phyloP scores from a whole-genome alignment of 2,888 invertebrate species.

The Cactoblastis cactorum region DNA sequence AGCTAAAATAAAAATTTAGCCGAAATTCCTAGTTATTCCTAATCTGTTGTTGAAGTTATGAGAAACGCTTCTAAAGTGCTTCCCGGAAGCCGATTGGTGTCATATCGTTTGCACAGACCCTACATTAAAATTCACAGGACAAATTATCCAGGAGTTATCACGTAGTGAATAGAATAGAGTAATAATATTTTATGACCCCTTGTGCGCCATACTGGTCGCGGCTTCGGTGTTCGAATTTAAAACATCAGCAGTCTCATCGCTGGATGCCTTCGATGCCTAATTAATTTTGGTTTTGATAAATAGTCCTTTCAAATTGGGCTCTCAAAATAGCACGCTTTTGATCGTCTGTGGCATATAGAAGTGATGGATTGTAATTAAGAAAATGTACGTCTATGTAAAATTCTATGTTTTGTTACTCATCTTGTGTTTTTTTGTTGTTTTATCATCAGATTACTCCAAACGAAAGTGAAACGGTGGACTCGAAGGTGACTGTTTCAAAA shows the following conservation, averaged over 20 bases:
- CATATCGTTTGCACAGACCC: slow-evolving; percentile 53
- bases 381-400: too few relatives aligned
- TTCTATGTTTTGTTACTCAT: too few relatives aligned
- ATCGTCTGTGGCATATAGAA: neutral
- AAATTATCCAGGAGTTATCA: slow-evolving; percentile 71
- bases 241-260: slow-evolving; percentile 42
- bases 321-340: neutral
- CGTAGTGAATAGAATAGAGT: slow-evolving; percentile 78
- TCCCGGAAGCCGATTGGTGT: slow-evolving; percentile 71
- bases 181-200: slow-evolving; percentile 77
- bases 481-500: too few relatives aligned
- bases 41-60: slow-evolving; percentile 21
- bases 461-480: too few relatives aligned
- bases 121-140: slow-evolving; percentile 73
- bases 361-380: too few relatives aligned
- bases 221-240: slow-evolving; percentile 69
- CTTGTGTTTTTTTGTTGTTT: too few relatives aligned
- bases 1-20: neutral
- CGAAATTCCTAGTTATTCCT: neutral
- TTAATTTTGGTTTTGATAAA: slow-evolving; percentile 25
- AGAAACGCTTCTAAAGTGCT: slow-evolving; percentile 53
- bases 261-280: slow-evolving; percentile 31
- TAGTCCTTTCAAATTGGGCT: neutral
- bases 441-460: too few relatives aligned
- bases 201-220: slow-evolving; percentile 71